A percentile compares a stretch with the other conserved stretches of the same genome.
Evolutionary conservation across 1,140 invertebrate species (phyloP).

Genomic region (Drosophila fuyamai): DNA sequence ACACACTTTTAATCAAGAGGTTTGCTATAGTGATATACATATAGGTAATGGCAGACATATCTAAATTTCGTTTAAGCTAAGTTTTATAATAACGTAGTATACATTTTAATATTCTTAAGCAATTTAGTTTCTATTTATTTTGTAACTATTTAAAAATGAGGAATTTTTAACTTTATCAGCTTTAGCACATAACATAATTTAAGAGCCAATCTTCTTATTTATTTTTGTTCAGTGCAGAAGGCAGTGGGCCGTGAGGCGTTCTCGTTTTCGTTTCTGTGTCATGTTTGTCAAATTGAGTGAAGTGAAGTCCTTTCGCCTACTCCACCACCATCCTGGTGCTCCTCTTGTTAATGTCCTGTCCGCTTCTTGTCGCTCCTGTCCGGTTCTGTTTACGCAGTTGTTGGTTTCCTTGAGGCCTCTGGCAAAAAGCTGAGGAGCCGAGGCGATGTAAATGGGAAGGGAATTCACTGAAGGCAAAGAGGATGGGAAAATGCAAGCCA

Average conservation of each 20-base stretch:
- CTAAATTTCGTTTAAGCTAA: too few species aligned
- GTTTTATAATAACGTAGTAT: too few species aligned
- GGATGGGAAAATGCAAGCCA: constrained; percentile 34
- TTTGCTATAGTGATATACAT: too few species aligned
- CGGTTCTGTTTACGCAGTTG: constrained; percentile 44
- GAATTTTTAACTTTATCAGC: too few species aligned
- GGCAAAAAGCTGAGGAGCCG: constrained; percentile 6
- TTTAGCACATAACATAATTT: too few species aligned
- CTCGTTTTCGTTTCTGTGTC: constrained; percentile 68
- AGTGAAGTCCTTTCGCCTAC: constrained; percentile 45
- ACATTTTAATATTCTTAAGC: too few species aligned
- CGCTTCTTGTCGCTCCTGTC: constrained; percentile 37
- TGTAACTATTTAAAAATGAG: too few species aligned
- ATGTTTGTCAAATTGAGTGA: constrained; percentile 80
- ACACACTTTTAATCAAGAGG: too few species aligned
- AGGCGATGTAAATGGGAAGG: neutral
- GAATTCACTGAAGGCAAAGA: neutral
- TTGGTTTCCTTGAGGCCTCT: constrained; percentile 32
- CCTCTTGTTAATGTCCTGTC: constrained; percentile 51
- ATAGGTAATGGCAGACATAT: too few species aligned
- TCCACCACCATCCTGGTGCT: constrained; percentile 8
- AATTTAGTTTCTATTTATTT: too few species aligned
- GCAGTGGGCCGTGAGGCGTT: constrained; percentile 26
- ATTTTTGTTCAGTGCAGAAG: constrained; percentile 14
- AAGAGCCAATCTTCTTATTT: too few species aligned